A percentile compares a stretch with the other conserved stretches of the same genome.
phyloP scores from a whole-genome alignment of 2,888 invertebrate species.

The Aphodius sticticus region DNA sequence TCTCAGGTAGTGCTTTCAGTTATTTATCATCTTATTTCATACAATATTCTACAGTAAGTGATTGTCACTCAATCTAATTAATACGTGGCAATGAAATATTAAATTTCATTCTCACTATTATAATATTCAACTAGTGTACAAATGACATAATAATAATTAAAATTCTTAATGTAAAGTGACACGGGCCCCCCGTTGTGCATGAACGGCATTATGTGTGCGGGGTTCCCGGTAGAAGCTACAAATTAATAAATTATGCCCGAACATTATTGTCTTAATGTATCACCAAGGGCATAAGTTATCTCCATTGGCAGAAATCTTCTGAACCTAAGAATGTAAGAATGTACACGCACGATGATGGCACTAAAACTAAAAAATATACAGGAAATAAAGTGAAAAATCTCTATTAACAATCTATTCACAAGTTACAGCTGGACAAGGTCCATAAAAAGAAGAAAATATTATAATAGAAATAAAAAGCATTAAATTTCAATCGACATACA shows the following conservation, averaged over 20 bases:
- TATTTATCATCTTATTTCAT: constrained; percentile 6
- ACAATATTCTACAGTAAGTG: constrained; percentile 36
- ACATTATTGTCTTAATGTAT: constrained; percentile 4
- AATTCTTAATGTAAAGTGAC: not conserved
- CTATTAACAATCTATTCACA: not conserved
- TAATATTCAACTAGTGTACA: constrained; percentile 10
- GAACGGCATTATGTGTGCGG: not conserved
- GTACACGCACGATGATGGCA: not conserved
- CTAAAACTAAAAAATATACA: not conserved
- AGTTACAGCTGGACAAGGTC: not conserved
- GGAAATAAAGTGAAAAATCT: not conserved
- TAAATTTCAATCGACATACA: not conserved
- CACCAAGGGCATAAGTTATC: not conserved
- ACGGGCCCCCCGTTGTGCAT: constrained; percentile 14
- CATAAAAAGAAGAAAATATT: constrained; percentile 14
- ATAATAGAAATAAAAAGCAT: constrained; percentile 9
- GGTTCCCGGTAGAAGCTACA: not conserved
- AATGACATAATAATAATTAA: constrained; percentile 4
- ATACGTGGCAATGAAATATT: constrained; percentile 25
- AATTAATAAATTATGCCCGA: not conserved
- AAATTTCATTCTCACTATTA: constrained; percentile 6
- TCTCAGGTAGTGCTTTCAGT: constrained; percentile 35
- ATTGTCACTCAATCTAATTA: constrained; percentile 42
- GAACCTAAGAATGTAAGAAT: not conserved
- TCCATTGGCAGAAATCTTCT: not conserved